Conservation (phyloP, 2,797 vertebrate genomes). For the Phalloptychus januarius region DNA sequence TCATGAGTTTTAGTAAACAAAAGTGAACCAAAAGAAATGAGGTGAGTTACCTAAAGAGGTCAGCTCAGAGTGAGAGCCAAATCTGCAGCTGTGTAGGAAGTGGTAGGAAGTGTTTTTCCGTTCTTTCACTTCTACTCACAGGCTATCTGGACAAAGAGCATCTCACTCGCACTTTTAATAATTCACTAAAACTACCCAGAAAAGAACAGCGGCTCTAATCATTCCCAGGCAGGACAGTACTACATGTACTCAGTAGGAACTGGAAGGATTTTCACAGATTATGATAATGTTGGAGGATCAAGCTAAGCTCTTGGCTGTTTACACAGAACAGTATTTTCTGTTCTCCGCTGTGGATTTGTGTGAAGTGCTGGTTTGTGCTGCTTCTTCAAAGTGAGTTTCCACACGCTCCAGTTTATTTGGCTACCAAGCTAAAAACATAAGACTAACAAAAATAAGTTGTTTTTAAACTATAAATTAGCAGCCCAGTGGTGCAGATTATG, state of each 20-base stretch:
- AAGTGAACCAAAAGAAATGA: neutral
- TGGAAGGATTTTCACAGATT: neutral
- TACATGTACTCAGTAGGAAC: neutral
- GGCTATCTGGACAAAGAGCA: neutral
- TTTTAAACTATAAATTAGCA: neutral
- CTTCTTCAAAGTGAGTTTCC: constrained; percentile 12
- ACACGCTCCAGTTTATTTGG: constrained; percentile 21
- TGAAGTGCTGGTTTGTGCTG: neutral
- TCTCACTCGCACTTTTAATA: neutral
- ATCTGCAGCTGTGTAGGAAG: neutral
- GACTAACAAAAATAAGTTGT: neutral
- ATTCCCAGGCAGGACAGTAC: neutral
- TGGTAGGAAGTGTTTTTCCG: neutral
- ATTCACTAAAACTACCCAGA: neutral
- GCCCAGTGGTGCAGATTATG: neutral
- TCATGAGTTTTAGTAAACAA: neutral
- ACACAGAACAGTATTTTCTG: constrained; percentile 13
- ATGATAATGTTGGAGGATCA: constrained; percentile 5
- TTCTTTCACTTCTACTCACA: neutral
- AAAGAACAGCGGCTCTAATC: neutral
- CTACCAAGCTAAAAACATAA: neutral
- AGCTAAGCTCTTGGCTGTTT: constrained; percentile 15
- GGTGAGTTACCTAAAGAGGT: neutral
- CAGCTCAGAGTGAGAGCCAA: neutral
- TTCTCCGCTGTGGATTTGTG: constrained; percentile 1